A percentile compares a stretch with the other conserved stretches of the same genome.
Evolutionary conservation across 2,113 vertebrate species (phyloP).

Genomic region (Clarias magur): DNA sequence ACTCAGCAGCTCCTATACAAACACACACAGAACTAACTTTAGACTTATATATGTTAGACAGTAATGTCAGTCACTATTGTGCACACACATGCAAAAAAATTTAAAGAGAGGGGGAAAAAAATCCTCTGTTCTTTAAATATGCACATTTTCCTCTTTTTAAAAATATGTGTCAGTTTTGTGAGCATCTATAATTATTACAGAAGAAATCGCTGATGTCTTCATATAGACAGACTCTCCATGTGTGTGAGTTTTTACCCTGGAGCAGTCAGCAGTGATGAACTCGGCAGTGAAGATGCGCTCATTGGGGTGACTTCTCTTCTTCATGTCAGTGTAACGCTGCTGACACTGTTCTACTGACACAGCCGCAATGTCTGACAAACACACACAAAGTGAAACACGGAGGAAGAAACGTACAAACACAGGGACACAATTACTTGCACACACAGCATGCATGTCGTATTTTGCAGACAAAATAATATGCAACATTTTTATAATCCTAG

Average conservation of each 20-base stretch:
- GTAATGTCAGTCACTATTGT: too few species aligned
- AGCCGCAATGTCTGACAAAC: slow-evolving; percentile 83
- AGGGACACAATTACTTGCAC: slow-evolving; percentile 8
- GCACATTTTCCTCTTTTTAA: too few species aligned
- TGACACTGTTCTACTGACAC: slow-evolving; percentile 93
- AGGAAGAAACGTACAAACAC: not conserved
- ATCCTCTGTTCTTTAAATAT: too few species aligned
- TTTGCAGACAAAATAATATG: too few species aligned
- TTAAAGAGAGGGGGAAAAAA: too few species aligned
- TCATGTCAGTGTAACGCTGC: slow-evolving; percentile 89
- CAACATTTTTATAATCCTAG: not conserved
- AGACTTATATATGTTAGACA: too few species aligned
- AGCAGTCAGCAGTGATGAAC: slow-evolving; percentile 90
- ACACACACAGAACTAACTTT: not conserved
- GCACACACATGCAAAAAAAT: not conserved
- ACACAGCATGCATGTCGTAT: not conserved
- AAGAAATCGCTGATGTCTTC: too few species aligned
- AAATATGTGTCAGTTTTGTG: too few species aligned
- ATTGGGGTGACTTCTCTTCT: slow-evolving; percentile 72
- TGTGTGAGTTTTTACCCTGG: slow-evolving; percentile 76
- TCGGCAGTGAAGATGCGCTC: slow-evolving; percentile 85
- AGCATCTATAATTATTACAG: too few species aligned
- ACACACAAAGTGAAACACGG: slow-evolving; percentile 5
- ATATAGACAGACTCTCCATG: not conserved
- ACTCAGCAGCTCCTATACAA: slow-evolving; percentile 79